phyloP scores from a whole-genome alignment of 2,797 vertebrate species.

The Gymnodraco acuticeps region DNA sequence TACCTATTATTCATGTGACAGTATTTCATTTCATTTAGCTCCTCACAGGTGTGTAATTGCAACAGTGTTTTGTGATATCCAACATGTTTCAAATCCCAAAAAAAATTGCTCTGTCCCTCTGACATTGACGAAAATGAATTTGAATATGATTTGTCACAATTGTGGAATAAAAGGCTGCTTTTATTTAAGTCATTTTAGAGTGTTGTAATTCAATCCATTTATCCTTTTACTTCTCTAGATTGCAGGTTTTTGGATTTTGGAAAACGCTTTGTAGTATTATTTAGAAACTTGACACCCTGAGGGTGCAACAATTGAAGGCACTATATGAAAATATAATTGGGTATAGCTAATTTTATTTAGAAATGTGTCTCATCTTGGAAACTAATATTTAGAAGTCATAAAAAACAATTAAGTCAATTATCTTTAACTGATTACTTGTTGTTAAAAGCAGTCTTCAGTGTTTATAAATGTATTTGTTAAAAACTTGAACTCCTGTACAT shows the following conservation, averaged over 20 bases:
- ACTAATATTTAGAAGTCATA: neutral
- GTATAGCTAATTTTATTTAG: too few relatives aligned
- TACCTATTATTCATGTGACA: neutral
- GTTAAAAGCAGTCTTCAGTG: neutral
- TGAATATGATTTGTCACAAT: conserved; percentile 26
- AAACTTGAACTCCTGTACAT: too few relatives aligned
- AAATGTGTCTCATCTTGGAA: too few relatives aligned
- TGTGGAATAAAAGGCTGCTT: conserved; percentile 56
- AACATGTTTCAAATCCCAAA: neutral
- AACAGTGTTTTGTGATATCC: neutral
- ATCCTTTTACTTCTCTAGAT: too few relatives aligned
- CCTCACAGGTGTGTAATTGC: neutral
- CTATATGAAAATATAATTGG: neutral
- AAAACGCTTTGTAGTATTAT: too few relatives aligned
- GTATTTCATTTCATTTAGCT: neutral
- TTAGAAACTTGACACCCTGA: too few relatives aligned
- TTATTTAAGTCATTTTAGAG: conserved; percentile 10
- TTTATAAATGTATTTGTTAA: neutral
- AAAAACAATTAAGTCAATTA: too few relatives aligned
- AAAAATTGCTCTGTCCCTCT: neutral
- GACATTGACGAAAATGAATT: conserved; percentile 15
- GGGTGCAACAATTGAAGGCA: too few relatives aligned
- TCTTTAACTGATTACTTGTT: too few relatives aligned
- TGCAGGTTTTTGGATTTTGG: too few relatives aligned
- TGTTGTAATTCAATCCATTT: neutral